phyloP scores from a whole-genome alignment of 2,888 invertebrate genomes.

The Meiosimyza decipiens region DNA sequence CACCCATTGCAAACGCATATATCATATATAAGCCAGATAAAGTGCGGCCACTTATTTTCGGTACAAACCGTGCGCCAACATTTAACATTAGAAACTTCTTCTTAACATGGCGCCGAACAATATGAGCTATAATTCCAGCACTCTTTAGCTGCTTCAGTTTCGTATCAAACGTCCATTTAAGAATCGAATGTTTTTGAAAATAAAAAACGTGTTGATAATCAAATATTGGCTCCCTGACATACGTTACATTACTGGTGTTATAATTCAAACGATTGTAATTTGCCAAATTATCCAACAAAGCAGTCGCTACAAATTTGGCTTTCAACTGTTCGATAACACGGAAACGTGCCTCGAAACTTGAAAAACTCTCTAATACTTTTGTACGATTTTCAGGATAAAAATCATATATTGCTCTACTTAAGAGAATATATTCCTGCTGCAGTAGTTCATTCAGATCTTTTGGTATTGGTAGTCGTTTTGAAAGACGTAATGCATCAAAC shows the following conservation, averaged over 20 bases:
- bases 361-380: neutral
- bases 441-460: conserved; percentile 42
- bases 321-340: conserved; percentile 15
- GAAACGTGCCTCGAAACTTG: conserved; percentile 40
- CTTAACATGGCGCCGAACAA: conserved; percentile 17
- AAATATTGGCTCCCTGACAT: conserved; percentile 50
- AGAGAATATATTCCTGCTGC: conserved; percentile 46
- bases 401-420: conserved; percentile 41
- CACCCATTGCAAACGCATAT: conserved; percentile 20
- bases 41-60: conserved; percentile 18
- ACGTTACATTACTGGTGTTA: conserved; percentile 45
- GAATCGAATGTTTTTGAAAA: conserved; percentile 49
- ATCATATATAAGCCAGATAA: conserved; percentile 26
- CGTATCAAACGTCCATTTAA: conserved; percentile 47
- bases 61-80: neutral
- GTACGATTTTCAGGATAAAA: conserved; percentile 49
- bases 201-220: conserved; percentile 50
- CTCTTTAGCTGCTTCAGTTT: conserved; percentile 49
- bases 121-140: conserved; percentile 45
- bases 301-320: neutral
- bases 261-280: conserved; percentile 45
- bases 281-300: conserved; percentile 34
- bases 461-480: conserved; percentile 43
- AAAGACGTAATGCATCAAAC: conserved; percentile 50
- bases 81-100: conserved; percentile 1